Evolutionary conservation across 2,888 invertebrate genomes (phyloP), one percentile per base, ranked within the genome.

Genomic region (Nomada ferruginata): DNA sequence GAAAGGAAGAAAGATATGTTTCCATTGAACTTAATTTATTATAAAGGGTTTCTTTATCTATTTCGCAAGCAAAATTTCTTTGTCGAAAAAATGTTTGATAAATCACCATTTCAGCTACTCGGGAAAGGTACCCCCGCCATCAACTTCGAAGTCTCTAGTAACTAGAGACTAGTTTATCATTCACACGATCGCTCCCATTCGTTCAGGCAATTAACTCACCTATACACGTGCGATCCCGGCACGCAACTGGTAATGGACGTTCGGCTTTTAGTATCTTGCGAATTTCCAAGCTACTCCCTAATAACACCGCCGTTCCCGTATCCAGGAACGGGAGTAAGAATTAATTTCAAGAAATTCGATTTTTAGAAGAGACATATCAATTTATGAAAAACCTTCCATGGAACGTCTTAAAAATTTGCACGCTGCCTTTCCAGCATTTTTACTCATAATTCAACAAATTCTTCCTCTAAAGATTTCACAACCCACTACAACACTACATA

Each of bases 151-250:
- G 77, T 60, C 65, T 66, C 68, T 26, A 20, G 20, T 20, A 20
- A 20, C 20, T 20, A 20, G 20, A 20, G 20, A 20, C 20, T 20
- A 53, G 64, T 81, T 81, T 79, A 79, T 82, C 81, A 76, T 73
- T 80, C 71, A 36, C 73, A 64, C 82, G 69, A 82, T 81, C 81
- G 71, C 26, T 68, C 68, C 42, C 65, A 69, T 81, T 82, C 82
- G 76, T 72, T 72, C 82, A 44, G 76, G 72, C 76, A 82, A 82
- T 82, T 82, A 82, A 82, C 68, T 82, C 79, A 63, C 69, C 72
- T 77, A 77, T 52, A 77, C 70, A 77, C 77, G 70, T 23, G 70
- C 29, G 36, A 42, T n/a, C 15, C 18, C 20, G 18, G 50, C 81
- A 70, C 60, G 79, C 79, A 81, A 74, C 74, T 79, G 55, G 59